These are phyloP conservation scores for Pheosia gnoma DNA, from an alignment of 2,888 invertebrate species.

Conservation along the genomic window DNA sequence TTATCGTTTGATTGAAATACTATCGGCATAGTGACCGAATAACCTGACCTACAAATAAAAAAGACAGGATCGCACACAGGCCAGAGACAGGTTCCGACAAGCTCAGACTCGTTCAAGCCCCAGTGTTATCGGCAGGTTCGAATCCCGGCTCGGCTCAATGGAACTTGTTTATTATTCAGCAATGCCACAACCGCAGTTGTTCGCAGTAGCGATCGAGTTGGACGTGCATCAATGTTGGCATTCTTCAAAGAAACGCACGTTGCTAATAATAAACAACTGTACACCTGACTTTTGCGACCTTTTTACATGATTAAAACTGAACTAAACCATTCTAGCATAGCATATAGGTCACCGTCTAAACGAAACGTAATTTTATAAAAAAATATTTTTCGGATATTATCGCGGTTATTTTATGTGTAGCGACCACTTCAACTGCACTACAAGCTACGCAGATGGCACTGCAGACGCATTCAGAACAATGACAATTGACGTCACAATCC, in stretches of 20 bases:
- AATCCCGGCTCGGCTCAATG: not conserved
- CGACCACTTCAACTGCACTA: too few relatives aligned
- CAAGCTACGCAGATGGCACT: too few relatives aligned
- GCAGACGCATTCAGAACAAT: too few relatives aligned
- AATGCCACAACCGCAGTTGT: not conserved
- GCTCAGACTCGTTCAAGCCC: not conserved
- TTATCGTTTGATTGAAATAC: not conserved
- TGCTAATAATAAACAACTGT: not conserved
- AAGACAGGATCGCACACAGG: not conserved
- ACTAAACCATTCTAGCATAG: too few relatives aligned
- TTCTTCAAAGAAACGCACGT: not conserved
- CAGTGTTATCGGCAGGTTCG: not conserved
- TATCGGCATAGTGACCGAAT: not conserved
- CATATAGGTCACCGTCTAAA: too few relatives aligned
- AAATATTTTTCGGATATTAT: too few relatives aligned
- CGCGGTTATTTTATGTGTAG: too few relatives aligned
- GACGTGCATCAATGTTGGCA: constrained; percentile 1
- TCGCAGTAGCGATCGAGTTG: not conserved
- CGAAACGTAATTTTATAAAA: too few relatives aligned
- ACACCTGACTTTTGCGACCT: too few relatives aligned
- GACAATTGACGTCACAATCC: too few relatives aligned
- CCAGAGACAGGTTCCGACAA: constrained; percentile 2
- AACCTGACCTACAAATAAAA: not conserved
- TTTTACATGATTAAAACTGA: too few relatives aligned
- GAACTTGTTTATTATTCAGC: constrained; percentile 4